Base-by-base conservation (phyloP, 1,140 invertebrate genomes). In the Nomia melanderi region DNA sequence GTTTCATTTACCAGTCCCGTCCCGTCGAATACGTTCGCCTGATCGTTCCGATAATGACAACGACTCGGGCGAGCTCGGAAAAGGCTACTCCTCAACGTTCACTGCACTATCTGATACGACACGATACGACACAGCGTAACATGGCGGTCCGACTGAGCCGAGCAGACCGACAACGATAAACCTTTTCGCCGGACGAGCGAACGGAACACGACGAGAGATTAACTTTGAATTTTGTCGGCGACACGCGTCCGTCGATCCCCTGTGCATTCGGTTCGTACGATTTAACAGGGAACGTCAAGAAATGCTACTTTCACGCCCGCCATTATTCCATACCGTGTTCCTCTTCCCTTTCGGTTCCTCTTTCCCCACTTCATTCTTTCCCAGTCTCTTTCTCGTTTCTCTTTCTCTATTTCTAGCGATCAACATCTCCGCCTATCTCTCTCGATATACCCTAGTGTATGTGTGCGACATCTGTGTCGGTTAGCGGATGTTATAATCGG, bases 81-180 rank as follows among this genome's bases (percentile, higher is more conserved):
- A 62, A n/a, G n/a, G 11, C 2, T 36, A 39, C 33, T 39, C 33
- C 33, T 39, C 33, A 6, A 62, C 59, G 59, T 60, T 36, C 31
- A 64, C n/a, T 31, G 8, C 23, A 36, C 31, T 5, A 60, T 39
- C 31, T 33, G 59, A 27, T 39, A 60, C 59, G 41, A 65, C 9
- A 50, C 63, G 9, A 65, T 47, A 67, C 54, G 54, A 25, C 54
- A 76, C 65, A 20, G n/a, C n/a, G 73, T 59, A 76, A 76, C 25
- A 76, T 76, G 73, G 73, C 73, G 39, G 56, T 53, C 39, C 14
- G 36, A 59, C 31, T 27, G 54, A 69, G 44, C 14, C 54, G 64
- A 57, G 41, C 65, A 41, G 29, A 59, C 20, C 20, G 54, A 39
- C 31, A 14, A 27, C 14, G 5, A 9, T 33, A 23, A 29, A 67